Base-by-base conservation (phyloP, 2,888 invertebrate genomes). In the Nipponacmea schrenckii region DNA sequence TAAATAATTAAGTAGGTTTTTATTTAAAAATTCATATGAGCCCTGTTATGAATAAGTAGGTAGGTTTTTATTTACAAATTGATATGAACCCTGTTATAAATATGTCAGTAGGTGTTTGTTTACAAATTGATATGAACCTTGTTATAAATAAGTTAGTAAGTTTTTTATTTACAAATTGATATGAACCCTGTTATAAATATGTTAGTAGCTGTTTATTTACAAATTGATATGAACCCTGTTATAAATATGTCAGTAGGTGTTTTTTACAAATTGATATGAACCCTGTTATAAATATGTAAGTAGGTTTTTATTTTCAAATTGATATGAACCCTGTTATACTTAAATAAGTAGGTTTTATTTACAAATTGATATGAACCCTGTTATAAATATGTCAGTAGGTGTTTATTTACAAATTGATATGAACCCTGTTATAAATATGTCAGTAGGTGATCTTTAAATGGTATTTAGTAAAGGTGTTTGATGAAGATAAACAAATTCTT, bases 191-290 rank as follows among this genome's bases (percentile, higher is more conserved):
- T 31, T 31, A 31, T 4, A 31, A 31, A 31, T 31, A 31, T 31
- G 2, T 31, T 31, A n/a, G n/a, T n/a, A n/a, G n/a, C n/a, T n/a
- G n/a, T n/a, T n/a, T n/a, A n/a, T n/a, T n/a, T n/a, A n/a, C n/a
- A 31, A 31, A 31, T 31, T 31, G 31, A 31, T 4, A 31, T 31
- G 31, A 31, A 31, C 31, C 31, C 31, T 31, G 31, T 31, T 31
- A 31, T 31, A 31, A 31, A 31, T 31, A 31, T 31, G 2, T 31
- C n/a, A n/a, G n/a, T n/a, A n/a, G n/a, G n/a, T n/a, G n/a, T n/a
- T n/a, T n/a, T n/a, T n/a, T n/a, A n/a, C 90, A 92, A 24, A 92
- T 96, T 71, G 94, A 95, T 82, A 95, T 96, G 94, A 96, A 96
- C 86, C 95, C 96, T 0, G 91, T 92, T 14, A 89, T 93, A 45